These are phyloP conservation scores for Dendroctonus valens DNA, from an alignment of 1,140 invertebrate species.

Conservation along the genomic window DNA sequence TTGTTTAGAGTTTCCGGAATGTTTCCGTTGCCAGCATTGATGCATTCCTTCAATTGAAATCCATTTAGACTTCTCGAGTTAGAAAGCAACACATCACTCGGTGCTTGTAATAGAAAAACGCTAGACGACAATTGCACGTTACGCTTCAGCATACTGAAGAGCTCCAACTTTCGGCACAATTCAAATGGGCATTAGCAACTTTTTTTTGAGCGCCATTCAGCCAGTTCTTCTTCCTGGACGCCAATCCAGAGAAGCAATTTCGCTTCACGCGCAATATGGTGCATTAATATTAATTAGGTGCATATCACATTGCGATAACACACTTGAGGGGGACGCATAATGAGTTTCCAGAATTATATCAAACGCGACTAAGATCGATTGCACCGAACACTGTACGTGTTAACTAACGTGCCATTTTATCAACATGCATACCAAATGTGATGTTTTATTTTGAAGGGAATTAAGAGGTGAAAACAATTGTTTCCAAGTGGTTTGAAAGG, in stretches of 20 bases:
- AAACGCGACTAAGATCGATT: conserved; percentile 22
- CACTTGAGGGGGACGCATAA: conserved; percentile 16
- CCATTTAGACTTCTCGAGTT: conserved; percentile 2
- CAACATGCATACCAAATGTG: too few relatives aligned
- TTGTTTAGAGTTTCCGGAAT: neutral
- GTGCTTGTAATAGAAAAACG: conserved; percentile 1
- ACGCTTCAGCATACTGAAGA: neutral
- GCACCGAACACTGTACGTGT: too few relatives aligned
- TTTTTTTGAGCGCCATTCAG: neutral
- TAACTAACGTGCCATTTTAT: too few relatives aligned
- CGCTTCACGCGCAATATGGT: neutral
- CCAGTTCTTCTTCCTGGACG: neutral
- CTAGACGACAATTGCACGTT: conserved; percentile 1
- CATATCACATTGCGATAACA: conserved; percentile 26
- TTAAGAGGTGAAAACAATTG: too few relatives aligned
- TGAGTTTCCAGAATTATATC: conserved; percentile 23
- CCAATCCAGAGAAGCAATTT: neutral
- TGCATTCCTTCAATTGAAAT: neutral
- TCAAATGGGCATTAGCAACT: neutral
- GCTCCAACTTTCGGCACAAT: neutral
- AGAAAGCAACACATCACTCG: neutral
- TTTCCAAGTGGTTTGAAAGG: too few relatives aligned
- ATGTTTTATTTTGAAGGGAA: too few relatives aligned
- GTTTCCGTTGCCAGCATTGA: neutral
- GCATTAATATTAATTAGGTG: conserved; percentile 29